Conservation (phyloP, 2,888 invertebrate genomes). For the Theodoxus fluviatilis region DNA sequence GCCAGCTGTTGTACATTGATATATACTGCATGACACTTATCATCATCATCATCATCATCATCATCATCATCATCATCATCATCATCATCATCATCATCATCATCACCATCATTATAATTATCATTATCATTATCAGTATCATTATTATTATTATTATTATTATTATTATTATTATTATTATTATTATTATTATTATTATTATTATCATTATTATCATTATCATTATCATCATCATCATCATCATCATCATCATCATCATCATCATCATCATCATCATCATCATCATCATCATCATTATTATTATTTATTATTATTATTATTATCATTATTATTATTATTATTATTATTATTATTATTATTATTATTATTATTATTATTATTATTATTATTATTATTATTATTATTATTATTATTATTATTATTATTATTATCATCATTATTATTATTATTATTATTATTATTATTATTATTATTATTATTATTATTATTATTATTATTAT, state of each 20-base stretch:
- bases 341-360: not conserved
- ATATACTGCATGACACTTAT: slow-evolving; percentile 32
- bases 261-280: slow-evolving; percentile 28
- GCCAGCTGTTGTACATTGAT: not conserved
- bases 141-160: not conserved
- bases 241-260: slow-evolving; percentile 28
- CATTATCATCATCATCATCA: slow-evolving; percentile 2
- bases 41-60: slow-evolving; percentile 42
- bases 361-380: not conserved
- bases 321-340: not conserved
- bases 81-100: not conserved
- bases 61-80: slow-evolving; percentile 28
- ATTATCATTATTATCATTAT: not conserved
- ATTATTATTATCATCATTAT: too few relatives aligned
- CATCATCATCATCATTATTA: slow-evolving; percentile 26
- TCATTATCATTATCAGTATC: slow-evolving; percentile 13
- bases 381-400: not conserved
- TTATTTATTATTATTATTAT: slow-evolving; percentile 17
- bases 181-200: not conserved
- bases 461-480: too few relatives aligned
- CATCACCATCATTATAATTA: not conserved
- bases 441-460: too few relatives aligned
- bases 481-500: too few relatives aligned
- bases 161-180: not conserved
- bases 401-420: too few relatives aligned